phyloP scores from a whole-genome alignment of 23 tunicate species.

The Pegea sp. region DNA sequence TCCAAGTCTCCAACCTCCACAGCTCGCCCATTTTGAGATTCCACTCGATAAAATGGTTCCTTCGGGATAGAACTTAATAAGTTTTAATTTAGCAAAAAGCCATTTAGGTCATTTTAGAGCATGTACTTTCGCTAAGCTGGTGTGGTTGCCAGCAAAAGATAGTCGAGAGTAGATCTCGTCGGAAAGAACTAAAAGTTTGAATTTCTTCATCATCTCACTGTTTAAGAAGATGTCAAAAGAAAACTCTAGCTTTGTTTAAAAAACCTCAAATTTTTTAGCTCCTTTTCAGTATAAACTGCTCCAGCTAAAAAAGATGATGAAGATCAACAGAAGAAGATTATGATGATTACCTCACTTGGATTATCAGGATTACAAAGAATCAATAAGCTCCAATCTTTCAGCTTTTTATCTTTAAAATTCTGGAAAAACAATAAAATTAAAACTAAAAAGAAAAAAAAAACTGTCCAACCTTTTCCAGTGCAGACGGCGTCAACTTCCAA shows the following conservation, averaged over 20 bases:
- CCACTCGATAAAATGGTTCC: constrained; percentile 54
- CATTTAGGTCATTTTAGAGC: too few species aligned
- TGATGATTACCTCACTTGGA: constrained; percentile 32
- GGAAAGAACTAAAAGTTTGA: constrained; percentile 38
- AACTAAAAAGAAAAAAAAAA: background rate
- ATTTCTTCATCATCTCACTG: constrained; percentile 30
- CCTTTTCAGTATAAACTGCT: constrained; percentile 14
- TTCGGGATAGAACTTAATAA: constrained; percentile 67
- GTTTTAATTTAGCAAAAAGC: too few species aligned
- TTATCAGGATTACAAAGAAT: constrained; percentile 91
- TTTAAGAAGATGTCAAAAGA: background rate
- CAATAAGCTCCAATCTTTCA: constrained; percentile 24
- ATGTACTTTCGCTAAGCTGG: constrained; percentile 40
- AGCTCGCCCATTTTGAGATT: constrained; percentile 93
- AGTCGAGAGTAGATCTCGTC: constrained; percentile 88
- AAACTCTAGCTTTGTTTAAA: background rate
- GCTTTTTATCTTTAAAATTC: background rate
- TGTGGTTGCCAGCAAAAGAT: constrained; percentile 18
- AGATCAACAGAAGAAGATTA: background rate
- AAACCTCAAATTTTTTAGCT: background rate
- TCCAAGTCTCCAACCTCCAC: constrained; percentile 98
- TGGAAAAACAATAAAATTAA: background rate
- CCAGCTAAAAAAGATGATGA: constrained; percentile 10
- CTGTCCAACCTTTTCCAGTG: constrained; percentile 11
- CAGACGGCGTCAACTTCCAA: constrained; percentile 49